Evolutionary conservation across 2,888 invertebrate genomes (phyloP).

Genomic region (Lepidochrysops patricia): DNA sequence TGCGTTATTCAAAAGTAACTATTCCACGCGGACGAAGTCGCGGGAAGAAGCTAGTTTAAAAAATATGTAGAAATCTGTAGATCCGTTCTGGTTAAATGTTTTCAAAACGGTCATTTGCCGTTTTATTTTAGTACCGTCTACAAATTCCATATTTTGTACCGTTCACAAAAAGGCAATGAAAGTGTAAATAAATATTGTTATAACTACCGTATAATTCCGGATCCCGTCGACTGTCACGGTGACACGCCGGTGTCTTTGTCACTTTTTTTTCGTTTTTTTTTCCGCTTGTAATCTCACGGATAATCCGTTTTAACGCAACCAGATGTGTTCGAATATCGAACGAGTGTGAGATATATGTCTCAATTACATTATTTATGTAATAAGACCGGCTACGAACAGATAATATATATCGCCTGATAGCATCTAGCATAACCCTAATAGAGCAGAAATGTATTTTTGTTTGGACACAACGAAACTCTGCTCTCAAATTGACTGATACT

Average conservation of each 20-base stretch:
- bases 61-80: no score
- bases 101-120: no score
- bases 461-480: no score
- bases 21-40: no score
- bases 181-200: slow-evolving; percentile 43
- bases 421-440: no score
- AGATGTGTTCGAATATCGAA: slow-evolving; percentile 44
- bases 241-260: slow-evolving; percentile 67
- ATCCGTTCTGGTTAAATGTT: no score
- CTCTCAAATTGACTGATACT: no score
- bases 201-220: slow-evolving; percentile 57
- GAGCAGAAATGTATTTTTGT: no score
- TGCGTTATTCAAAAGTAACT: no score
- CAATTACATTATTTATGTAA: slow-evolving; percentile 12
- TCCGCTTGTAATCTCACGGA: slow-evolving; percentile 61
- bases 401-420: no score
- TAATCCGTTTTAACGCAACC: slow-evolving; percentile 72
- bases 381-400: no score
- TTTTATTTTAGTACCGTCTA: background rate
- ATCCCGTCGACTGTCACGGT: slow-evolving; percentile 67
- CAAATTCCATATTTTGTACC: background rate
- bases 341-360: slow-evolving; percentile 9
- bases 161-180: slow-evolving; percentile 35
- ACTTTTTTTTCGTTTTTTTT: slow-evolving; percentile 41
- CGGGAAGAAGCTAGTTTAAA: no score